Percentiles rank a stretch among this genome's conserved stretches.
These are phyloP conservation scores for Chelidonichthys spinosus DNA, from an alignment of 2,797 vertebrate species.

Conservation along the genomic window DNA sequence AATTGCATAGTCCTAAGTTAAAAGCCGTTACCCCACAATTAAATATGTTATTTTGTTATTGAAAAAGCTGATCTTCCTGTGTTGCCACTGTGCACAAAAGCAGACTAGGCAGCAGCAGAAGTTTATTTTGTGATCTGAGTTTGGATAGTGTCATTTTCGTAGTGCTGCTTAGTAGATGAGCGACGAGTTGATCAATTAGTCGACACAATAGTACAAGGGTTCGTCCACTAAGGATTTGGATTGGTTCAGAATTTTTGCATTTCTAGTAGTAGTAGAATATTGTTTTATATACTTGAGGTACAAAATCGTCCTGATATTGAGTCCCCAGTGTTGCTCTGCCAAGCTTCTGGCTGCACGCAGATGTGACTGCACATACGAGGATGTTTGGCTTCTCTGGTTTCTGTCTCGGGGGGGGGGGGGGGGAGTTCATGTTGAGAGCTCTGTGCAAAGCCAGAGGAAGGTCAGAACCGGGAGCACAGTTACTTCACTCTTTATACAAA, in stretches of 20 bases:
- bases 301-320: not conserved
- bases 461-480: conserved; percentile 10
- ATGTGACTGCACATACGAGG: conserved; percentile 25
- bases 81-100: no score
- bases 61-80: no score
- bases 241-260: no score
- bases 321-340: conserved; percentile 5
- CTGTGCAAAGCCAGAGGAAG: conserved; percentile 23
- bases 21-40: no score
- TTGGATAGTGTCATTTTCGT: not conserved
- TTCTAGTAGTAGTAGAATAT: no score
- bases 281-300: not conserved
- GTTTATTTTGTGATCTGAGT: not conserved
- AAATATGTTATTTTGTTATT: no score
- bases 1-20: no score
- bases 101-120: not conserved
- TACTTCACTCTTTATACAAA: not conserved
- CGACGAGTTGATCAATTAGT: no score
- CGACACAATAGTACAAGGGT: no score
- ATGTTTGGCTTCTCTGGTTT: conserved; percentile 46
- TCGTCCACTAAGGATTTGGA: no score
- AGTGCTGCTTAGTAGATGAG: no score
- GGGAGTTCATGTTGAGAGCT: conserved; percentile 4
- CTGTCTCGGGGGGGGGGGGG: conserved; percentile 33
- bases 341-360: conserved; percentile 24